Evolutionary conservation across 2,888 invertebrate genomes (phyloP), one percentile per base, ranked within the genome.

Genomic region (Luperina nickerlii): DNA sequence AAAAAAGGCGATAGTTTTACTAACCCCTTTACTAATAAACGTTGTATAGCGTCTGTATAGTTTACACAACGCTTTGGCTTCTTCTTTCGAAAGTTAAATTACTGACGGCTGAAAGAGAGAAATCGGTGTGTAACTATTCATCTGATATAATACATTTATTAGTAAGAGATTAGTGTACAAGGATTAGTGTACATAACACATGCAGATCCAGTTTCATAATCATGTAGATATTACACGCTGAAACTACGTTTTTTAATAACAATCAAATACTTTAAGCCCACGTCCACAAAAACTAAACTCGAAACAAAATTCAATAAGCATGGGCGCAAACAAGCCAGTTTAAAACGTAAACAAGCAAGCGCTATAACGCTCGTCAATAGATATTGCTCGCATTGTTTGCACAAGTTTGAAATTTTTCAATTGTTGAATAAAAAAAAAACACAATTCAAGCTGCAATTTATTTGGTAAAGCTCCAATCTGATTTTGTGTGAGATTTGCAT

Each of bases 261-360:
- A 67, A 62, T 45, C 5, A 71, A 45, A n/a, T 27, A 79, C 32
- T 78, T 63, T 45, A 75, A 82, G 15, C n/a, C 51, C 11, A 11
- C 38, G 27, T 67, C n/a, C 81, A 89, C 88, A 76, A 74, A 85
- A 76, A 78, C 73, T 65, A 90, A 90, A 90, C 83, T 87, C 86
- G 80, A 85, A 88, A 87, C 85, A 74, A 86, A 88, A 90, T 87
- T 90, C 90, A 92, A 91, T 91, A 92, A 90, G 87, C 83, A 78
- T 69, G 51, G 79, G 73, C 73, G 86, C 87, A 92, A 92, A 92
- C 89, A 90, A 87, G 83, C 79, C 83, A 83, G 88, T 84, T 90
- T 80, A 70, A 80, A 90, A 85, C 75, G 87, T 81, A 89, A 90
- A 92, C 90, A 92, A 72, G 80, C 83, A 67, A 73, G 82, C 82